Evolutionary conservation across 2,797 vertebrate species (phyloP).

Genomic region (Sphenopsis melanotis): DNA sequence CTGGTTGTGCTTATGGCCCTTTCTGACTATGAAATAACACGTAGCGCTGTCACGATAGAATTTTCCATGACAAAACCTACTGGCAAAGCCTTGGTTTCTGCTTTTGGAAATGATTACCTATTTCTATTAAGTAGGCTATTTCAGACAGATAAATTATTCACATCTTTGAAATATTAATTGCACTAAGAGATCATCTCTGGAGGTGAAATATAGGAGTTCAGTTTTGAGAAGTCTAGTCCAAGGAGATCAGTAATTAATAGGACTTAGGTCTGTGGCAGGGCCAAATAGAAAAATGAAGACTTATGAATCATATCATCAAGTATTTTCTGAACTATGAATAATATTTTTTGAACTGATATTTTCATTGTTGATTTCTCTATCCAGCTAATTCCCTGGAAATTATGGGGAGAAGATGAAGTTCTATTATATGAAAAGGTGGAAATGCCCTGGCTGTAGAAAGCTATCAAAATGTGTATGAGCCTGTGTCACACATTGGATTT

Average conservation of each 20-base stretch:
- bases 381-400: neutral
- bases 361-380: neutral
- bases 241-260: neutral
- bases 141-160: neutral
- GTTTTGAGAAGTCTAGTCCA: slow-evolving; percentile 4
- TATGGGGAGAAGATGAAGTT: neutral
- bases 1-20: neutral
- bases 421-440: neutral
- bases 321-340: neutral
- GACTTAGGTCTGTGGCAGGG: neutral
- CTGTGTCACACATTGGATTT: neutral
- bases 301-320: neutral
- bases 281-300: neutral
- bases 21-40: neutral
- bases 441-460: neutral
- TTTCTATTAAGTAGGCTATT: neutral
- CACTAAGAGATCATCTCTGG: neutral
- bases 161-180: neutral
- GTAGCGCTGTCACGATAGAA: neutral
- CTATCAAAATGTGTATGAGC: neutral
- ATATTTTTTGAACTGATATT: neutral
- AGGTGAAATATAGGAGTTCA: slow-evolving; percentile 14
- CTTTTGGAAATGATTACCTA: neutral
- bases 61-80: neutral
- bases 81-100: neutral